Evolutionary conservation across 2,888 invertebrate genomes (phyloP), one percentile per base, ranked within the genome.

Genomic region (Laspeyria flexula): DNA sequence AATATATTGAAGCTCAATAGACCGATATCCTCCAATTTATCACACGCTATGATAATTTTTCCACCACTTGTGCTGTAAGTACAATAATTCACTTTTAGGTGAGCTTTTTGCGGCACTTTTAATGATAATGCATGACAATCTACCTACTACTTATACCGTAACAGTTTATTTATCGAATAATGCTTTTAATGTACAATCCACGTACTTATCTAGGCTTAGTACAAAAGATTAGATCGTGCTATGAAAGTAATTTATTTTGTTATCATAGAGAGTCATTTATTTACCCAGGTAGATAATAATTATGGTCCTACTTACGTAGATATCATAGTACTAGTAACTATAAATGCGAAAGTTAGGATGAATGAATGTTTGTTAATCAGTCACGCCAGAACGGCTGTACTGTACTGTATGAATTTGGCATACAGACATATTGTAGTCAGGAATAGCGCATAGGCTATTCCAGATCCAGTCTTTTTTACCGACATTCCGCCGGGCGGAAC

Each of bases 21-120:
- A 21, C 5, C 2, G 5, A 5, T 21, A 21, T 55, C 74, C 68
- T 71, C 50, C 45, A 7, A 47, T 50, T 56, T 62, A 65, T 66
- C 71, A 23, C 33, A 39, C 44, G 41, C 23, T 34, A 39, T 44
- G 60, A 58, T 68, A 52, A 47, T 60, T 51, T 52, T 60, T 61
- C 60, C 60, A 70, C 68, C 66, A n/a, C n/a, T n/a, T n/a, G n/a
- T 16, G 63, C 70, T 67, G 65, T 71, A 65, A 60, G 55, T 45
- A 60, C 55, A 55, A 56, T 73, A 65, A 72, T 73, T 75, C 67
- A 73, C 70, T 75, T 75, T 72, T 43, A 62, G 59, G 56, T 63
- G 27, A 52, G 67, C 71, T 75, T 73, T 72, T 71, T 71, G 74
- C 72, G 72, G 73, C 55, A 29, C 65, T 60, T 73, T 72, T 67